phyloP scores from a whole-genome alignment of 2,888 invertebrate genomes.

The Microchrysa polita region DNA sequence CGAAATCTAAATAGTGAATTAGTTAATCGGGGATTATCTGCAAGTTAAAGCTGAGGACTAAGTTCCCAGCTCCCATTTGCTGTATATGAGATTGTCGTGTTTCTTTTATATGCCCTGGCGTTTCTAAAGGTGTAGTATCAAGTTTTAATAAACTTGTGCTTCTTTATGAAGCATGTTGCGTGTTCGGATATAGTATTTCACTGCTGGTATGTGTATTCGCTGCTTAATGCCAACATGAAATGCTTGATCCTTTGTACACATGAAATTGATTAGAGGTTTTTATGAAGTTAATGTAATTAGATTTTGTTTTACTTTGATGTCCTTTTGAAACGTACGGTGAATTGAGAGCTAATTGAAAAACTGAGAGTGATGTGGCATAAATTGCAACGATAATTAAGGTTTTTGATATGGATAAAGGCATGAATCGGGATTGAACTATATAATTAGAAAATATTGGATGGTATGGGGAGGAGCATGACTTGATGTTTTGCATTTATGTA shows the following conservation, averaged over 20 bases:
- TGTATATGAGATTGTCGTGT: conserved; percentile 8
- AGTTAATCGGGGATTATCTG: conserved; percentile 29
- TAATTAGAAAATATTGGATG: no score
- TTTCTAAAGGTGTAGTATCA: background rate
- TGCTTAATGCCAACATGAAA: no score
- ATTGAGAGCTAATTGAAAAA: no score
- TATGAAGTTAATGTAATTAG: conserved; percentile 8
- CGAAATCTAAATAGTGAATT: conserved; percentile 38
- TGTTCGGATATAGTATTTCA: background rate
- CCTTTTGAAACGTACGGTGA: no score
- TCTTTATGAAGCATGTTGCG: background rate
- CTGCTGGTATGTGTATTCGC: background rate
- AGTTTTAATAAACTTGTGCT: background rate
- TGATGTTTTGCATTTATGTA: no score
- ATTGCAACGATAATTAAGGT: no score
- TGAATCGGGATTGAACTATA: no score
- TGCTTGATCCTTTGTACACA: background rate
- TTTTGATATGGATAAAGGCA: no score
- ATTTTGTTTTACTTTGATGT: background rate
- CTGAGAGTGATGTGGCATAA: no score
- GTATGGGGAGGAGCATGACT: no score
- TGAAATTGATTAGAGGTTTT: background rate
- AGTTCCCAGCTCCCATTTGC: conserved; percentile 10
- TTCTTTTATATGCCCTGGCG: background rate
- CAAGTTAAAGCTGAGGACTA: background rate